Conservation (phyloP, 2,888 invertebrate genomes). For the Drosophila rubida region DNA sequence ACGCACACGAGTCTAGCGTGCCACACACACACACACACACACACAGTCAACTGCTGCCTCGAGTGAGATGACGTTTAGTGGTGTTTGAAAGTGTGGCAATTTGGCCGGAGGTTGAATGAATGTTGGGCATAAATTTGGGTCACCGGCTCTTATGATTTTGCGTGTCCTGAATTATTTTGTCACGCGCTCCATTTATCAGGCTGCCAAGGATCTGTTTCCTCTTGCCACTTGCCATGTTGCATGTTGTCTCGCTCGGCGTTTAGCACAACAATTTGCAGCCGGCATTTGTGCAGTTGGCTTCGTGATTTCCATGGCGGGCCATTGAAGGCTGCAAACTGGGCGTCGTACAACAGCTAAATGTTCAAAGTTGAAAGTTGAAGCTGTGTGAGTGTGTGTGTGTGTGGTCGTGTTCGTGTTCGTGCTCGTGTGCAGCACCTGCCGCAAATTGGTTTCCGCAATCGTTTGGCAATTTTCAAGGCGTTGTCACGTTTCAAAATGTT, state of each 20-base stretch:
- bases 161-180: constrained; percentile 54
- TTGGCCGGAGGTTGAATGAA: constrained; percentile 16
- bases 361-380: constrained; percentile 18
- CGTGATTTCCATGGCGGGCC: constrained; percentile 28
- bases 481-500: constrained; percentile 68
- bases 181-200: constrained; percentile 41
- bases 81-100: constrained; percentile 6
- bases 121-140: constrained; percentile 32
- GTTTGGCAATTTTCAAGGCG: constrained; percentile 43
- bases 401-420: constrained; percentile 2
- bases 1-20: background rate
- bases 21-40: background rate
- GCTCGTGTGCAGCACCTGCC: constrained; percentile 55
- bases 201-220: constrained; percentile 20
- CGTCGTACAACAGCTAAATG: background rate
- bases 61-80: too few relatives aligned
- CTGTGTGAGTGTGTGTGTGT: background rate
- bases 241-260: constrained; percentile 23
- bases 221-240: constrained; percentile 31
- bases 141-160: constrained; percentile 38
- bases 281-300: constrained; percentile 36
- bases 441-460: constrained; percentile 54
- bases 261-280: constrained; percentile 57
- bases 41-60: too few relatives aligned
- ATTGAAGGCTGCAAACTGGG: constrained; percentile 20